These are phyloP conservation scores for Rhyacophila evoluta DNA, from an alignment of 2,888 invertebrate species.

Conservation along the genomic window DNA sequence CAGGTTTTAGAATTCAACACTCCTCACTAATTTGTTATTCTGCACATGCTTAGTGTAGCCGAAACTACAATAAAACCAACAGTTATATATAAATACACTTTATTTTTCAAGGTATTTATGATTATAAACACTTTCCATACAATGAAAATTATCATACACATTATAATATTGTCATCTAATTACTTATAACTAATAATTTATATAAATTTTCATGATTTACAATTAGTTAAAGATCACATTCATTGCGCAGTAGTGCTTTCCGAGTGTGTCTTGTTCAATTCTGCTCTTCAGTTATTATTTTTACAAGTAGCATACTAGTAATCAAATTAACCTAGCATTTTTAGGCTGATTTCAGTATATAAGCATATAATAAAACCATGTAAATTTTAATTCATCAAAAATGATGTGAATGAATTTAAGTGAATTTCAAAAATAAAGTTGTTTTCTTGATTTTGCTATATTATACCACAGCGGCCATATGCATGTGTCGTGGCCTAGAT, in stretches of 20 bases:
- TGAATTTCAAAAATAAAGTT: too few relatives aligned
- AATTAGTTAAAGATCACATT: constrained; percentile 33
- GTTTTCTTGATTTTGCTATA: too few relatives aligned
- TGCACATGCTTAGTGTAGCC: too few relatives aligned
- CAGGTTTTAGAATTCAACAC: too few relatives aligned
- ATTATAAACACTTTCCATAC: constrained; percentile 1
- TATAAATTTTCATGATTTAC: constrained; percentile 29
- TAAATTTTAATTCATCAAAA: too few relatives aligned
- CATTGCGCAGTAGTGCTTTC: not conserved
- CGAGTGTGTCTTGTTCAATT: constrained; percentile 19
- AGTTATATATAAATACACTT: constrained; percentile 27
- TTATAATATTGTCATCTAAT: constrained; percentile 34
- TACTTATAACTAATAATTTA: constrained; percentile 26
- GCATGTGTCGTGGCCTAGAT: too few relatives aligned
- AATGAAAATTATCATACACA: constrained; percentile 19
- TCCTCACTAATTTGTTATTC: too few relatives aligned
- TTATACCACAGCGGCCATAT: too few relatives aligned
- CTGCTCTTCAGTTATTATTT: not conserved
- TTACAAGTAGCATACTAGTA: not conserved
- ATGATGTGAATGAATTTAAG: too few relatives aligned
- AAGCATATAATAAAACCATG: too few relatives aligned
- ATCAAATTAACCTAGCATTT: not conserved
- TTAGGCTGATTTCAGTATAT: not conserved
- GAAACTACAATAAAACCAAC: too few relatives aligned
- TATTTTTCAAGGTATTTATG: constrained; percentile 25